Evolutionary conservation across 2,113 vertebrate genomes (phyloP).

Genomic region (Acrocephalus arundinaceus): DNA sequence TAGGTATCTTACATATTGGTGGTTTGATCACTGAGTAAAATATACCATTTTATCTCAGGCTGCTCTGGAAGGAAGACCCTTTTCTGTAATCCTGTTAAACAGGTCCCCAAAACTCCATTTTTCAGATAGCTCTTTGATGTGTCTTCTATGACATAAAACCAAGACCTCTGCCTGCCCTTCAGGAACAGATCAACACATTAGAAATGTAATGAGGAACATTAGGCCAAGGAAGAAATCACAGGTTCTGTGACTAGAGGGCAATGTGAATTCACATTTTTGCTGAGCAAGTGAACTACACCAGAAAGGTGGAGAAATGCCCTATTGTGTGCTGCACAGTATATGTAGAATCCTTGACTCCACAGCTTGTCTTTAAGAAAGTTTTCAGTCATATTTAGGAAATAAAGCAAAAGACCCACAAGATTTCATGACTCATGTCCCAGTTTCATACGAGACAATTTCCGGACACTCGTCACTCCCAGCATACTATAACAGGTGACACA

Average conservation of each 20-base stretch:
- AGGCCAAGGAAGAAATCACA: not conserved
- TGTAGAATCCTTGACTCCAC: not conserved
- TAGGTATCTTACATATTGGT: not conserved
- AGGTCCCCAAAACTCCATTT: not conserved
- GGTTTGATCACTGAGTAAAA: not conserved
- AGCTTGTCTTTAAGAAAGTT: not conserved
- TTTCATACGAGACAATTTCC: not conserved
- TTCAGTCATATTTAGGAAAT: not conserved
- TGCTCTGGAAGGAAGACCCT: not conserved
- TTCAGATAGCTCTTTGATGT: conserved; percentile 2
- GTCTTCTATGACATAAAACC: not conserved
- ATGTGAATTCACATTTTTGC: not conserved
- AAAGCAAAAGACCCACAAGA: not conserved
- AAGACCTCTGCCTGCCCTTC: not conserved
- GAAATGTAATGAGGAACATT: not conserved
- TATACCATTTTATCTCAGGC: not conserved
- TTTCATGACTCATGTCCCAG: not conserved
- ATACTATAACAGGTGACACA: not conserved
- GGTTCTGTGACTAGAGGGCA: not conserved
- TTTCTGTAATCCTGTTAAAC: not conserved
- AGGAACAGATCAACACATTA: not conserved
- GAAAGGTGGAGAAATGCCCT: not conserved
- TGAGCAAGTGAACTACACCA: not conserved
- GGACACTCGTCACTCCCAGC: not conserved
- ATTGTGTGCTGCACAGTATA: not conserved